Conservation (phyloP, 2,113 vertebrate genomes). For the Ciconia boyciana region DNA sequence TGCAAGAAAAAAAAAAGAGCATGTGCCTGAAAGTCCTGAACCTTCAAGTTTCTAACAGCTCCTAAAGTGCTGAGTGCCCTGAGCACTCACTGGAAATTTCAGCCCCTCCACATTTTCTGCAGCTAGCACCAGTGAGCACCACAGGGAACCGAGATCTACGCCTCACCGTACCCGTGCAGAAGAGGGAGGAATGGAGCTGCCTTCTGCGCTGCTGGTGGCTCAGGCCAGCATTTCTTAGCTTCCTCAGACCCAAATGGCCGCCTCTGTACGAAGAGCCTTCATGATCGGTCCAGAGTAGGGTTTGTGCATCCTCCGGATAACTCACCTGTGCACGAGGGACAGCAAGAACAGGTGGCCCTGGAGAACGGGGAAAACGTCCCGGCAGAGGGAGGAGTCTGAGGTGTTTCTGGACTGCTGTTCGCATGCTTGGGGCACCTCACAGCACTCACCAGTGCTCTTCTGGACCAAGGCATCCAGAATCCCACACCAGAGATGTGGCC, state of each 20-base stretch:
- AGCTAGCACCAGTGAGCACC: background rate
- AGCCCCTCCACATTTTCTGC: background rate
- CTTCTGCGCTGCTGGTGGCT: background rate
- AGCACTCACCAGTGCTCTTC: background rate
- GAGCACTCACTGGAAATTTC: background rate
- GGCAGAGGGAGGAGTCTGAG: background rate
- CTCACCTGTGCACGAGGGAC: background rate
- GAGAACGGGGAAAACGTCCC: background rate
- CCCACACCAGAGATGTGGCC: background rate
- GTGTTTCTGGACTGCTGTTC: background rate
- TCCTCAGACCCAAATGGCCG: background rate
- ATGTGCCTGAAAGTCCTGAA: background rate
- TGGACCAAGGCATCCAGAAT: background rate
- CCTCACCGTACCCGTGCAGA: background rate
- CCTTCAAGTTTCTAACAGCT: background rate
- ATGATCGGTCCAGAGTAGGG: background rate
- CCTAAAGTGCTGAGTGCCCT: background rate
- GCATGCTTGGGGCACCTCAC: background rate
- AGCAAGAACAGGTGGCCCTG: background rate
- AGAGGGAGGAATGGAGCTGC: background rate
- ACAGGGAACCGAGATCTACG: accelerated
- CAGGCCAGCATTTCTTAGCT: background rate
- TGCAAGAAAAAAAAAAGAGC: background rate
- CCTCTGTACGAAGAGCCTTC: background rate
- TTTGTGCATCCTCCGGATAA: background rate